A percentile compares a stretch with the other conserved stretches of the same genome.
These are phyloP conservation scores for Vimba vimba DNA, from an alignment of 2,113 vertebrate species.

Conservation along the genomic window DNA sequence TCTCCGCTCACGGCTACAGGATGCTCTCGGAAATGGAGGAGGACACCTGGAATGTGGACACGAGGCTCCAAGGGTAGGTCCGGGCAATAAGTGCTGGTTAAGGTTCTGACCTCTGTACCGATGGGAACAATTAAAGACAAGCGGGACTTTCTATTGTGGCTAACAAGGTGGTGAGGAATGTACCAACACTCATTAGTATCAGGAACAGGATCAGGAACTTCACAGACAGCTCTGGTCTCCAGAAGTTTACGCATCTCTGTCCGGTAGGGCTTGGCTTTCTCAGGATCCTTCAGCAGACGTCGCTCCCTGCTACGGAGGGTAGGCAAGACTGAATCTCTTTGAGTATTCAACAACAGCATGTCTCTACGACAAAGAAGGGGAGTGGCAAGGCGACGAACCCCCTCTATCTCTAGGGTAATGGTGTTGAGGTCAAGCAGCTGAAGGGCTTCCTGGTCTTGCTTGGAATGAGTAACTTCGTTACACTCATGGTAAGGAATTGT, in stretches of 20 bases:
- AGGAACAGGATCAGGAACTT: not conserved
- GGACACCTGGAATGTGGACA: not conserved
- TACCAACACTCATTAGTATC: not conserved
- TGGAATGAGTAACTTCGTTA: too few species aligned
- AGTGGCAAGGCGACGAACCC: not conserved
- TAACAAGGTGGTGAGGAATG: slow-evolving; percentile 2
- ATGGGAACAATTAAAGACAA: slow-evolving; percentile 23
- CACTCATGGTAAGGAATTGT: too few species aligned
- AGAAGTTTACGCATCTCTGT: not conserved
- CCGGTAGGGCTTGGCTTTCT: not conserved
- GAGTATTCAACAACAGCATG: not conserved
- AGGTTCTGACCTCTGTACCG: not conserved
- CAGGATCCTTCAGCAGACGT: not conserved
- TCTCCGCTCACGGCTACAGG: not conserved
- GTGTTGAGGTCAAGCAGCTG: not conserved
- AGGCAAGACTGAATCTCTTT: not conserved
- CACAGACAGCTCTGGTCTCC: not conserved
- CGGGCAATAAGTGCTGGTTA: not conserved
- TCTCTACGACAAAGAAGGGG: not conserved
- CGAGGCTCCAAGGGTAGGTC: not conserved
- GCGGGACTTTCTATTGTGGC: slow-evolving; percentile 4
- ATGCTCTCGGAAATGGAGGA: not conserved
- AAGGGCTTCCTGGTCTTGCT: too few species aligned
- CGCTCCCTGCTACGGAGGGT: not conserved
- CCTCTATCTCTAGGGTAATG: not conserved